A percentile compares a stretch with the other conserved stretches of the same genome.
phyloP scores from a whole-genome alignment of 2,888 invertebrate genomes.

The Cataglyphis rosenhaueri region DNA sequence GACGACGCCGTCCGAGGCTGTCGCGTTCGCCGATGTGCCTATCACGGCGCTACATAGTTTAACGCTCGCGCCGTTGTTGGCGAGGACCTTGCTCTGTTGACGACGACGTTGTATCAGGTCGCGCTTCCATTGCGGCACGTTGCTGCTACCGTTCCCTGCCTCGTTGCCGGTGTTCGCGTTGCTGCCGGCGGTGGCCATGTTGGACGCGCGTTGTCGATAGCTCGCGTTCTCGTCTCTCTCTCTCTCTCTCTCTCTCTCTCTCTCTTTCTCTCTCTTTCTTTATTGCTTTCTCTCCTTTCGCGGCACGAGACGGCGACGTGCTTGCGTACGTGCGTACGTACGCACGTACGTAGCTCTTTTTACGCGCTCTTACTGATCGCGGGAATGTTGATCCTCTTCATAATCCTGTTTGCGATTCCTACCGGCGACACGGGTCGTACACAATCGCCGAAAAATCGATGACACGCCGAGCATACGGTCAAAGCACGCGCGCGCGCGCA shows the following conservation, averaged over 20 bases:
- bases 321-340: constrained; percentile 14
- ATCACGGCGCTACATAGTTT: constrained; percentile 76
- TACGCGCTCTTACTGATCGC: constrained; percentile 26
- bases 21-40: constrained; percentile 54
- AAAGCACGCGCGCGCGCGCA: constrained; percentile 27
- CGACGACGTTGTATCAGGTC: constrained; percentile 92
- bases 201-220: constrained; percentile 67
- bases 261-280: constrained; percentile 4
- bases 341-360: not conserved
- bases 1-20: constrained; percentile 26
- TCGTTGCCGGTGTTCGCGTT: constrained; percentile 67
- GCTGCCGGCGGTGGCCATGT: constrained; percentile 79
- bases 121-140: constrained; percentile 93
- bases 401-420: not conserved
- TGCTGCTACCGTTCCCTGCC: constrained; percentile 62
- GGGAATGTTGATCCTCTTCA: not conserved
- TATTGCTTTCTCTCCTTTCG: not conserved
- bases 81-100: constrained; percentile 85
- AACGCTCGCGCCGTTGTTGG: constrained; percentile 78
- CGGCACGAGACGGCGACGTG: constrained; percentile 25
- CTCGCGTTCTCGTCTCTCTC: constrained; percentile 39
- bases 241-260: constrained; percentile 35
- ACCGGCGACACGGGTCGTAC: constrained; percentile 42
- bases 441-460: constrained; percentile 60
- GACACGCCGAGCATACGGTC: constrained; percentile 50